Percentiles rank a stretch among this genome's conserved stretches.
These are phyloP conservation scores for Muscicapa comitata DNA, from an alignment of 2,797 vertebrate species.

Conservation along the genomic window DNA sequence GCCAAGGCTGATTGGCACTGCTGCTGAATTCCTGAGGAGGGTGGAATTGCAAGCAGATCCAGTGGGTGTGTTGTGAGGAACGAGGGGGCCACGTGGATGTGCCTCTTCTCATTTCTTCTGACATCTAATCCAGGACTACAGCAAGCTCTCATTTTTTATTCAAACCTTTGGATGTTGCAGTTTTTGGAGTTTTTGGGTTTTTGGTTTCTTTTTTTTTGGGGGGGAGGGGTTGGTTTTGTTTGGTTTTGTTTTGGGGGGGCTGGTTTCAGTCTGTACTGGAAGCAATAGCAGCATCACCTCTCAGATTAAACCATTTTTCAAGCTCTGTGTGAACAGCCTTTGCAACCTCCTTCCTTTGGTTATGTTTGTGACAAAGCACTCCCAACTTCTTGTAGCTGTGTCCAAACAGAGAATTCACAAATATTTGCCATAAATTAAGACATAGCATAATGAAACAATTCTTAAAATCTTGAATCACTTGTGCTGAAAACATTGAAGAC, in stretches of 20 bases:
- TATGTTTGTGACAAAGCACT: not conserved
- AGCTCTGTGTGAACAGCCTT: not conserved
- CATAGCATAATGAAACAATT: not conserved
- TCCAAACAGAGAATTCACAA: not conserved
- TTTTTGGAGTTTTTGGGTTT: not conserved
- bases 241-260: not conserved
- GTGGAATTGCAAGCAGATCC: not conserved
- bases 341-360: not conserved
- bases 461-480: not conserved
- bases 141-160: not conserved
- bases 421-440: not conserved
- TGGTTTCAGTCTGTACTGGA: not conserved
- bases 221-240: not conserved
- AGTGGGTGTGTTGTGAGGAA: not conserved
- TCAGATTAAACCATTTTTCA: not conserved
- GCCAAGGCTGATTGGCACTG: not conserved
- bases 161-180: not conserved
- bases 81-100: not conserved
- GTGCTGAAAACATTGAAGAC: not conserved
- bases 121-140: not conserved
- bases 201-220: no score
- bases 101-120: not conserved
- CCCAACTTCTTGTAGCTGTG: not conserved
- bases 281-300: not conserved
- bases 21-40: constrained; percentile 11